phyloP scores from a whole-genome alignment of 2,888 invertebrate species.

The Machimus atricapillus region DNA sequence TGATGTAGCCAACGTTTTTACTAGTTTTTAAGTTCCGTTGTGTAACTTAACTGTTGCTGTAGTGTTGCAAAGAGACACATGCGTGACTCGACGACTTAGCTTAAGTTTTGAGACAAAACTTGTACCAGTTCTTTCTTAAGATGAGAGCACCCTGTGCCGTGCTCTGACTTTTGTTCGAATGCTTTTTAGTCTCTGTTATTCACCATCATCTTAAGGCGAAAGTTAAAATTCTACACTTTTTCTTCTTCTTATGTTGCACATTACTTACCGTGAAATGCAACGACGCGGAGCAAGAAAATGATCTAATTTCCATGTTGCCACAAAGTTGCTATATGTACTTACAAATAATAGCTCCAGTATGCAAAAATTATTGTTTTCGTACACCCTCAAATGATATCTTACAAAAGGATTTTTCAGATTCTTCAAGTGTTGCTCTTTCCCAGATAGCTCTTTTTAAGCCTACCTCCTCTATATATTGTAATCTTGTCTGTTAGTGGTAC shows the following conservation, averaged over 20 bases:
- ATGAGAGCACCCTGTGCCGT: not conserved
- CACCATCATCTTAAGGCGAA: not conserved
- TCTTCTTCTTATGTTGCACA: not conserved
- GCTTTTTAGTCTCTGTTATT: not conserved
- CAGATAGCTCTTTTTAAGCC: not conserved
- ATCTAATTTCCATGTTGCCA: not conserved
- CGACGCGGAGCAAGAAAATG: not conserved
- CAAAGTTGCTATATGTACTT: not conserved
- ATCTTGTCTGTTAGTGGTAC: not conserved
- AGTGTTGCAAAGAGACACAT: constrained; percentile 18
- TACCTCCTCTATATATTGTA: not conserved
- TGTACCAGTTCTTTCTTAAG: not conserved
- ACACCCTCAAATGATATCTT: not conserved
- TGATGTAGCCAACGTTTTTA: constrained; percentile 38
- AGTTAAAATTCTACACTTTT: not conserved
- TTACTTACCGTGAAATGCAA: not conserved
- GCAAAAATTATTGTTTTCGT: not conserved
- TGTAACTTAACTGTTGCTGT: constrained; percentile 43
- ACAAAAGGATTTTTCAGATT: not conserved
- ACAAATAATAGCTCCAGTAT: not conserved
- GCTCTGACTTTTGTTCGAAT: not conserved
- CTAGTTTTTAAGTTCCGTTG: constrained; percentile 42
- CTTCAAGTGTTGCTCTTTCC: not conserved
- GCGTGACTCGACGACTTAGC: not conserved
- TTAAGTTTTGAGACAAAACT: not conserved